Base-by-base conservation (phyloP, 2,888 invertebrate species). In the Eurytoma adleriae region DNA sequence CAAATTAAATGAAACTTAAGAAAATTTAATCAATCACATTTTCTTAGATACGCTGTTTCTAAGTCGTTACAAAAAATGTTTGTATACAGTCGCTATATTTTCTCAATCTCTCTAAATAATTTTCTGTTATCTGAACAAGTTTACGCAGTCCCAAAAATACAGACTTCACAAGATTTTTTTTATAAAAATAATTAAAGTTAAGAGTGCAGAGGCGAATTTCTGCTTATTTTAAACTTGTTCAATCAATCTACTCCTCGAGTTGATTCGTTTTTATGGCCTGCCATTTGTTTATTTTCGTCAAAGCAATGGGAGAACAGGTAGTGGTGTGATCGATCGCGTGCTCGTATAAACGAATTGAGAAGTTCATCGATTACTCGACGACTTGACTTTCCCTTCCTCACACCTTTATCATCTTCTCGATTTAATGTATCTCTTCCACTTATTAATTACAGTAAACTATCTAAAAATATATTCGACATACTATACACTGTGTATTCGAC, bases 291-390 rank as follows among this genome's bases (percentile, higher is more conserved):
- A 64, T 64, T 73, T 64, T 16, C 40, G 20, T 73, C 73, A 64
- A 64, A 64, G 27, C 50, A 73, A 64, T 64, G 18, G 16, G 24
- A 50, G 50, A 73, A 64, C 30, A 56, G 20, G 18, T 27, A 24
- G 62, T 50, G 48, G 48, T 69, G 69, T 48, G 61, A 72, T 72
- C 61, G 62, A 72, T 72, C 62, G 61, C 71, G 62, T 52, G 52
- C 61, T 61, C 64, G 66, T 74, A 56, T 74, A 74, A 74, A 66
- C 66, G 74, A 40, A 74, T 74, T 74, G 40, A 74, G 74, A 67
- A 74, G 66, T 54, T 66, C 74, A 74, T 74, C 74, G 74, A 74
- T 74, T 66, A 74, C 66, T 24, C 18, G 50, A 3, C 57, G n/a
- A 40, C 40, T n/a, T 20, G 57, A 57, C 56, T 66, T 66, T 66